Conservation (phyloP, 2,113 vertebrate genomes). For the Hippocampus guttulatus region DNA sequence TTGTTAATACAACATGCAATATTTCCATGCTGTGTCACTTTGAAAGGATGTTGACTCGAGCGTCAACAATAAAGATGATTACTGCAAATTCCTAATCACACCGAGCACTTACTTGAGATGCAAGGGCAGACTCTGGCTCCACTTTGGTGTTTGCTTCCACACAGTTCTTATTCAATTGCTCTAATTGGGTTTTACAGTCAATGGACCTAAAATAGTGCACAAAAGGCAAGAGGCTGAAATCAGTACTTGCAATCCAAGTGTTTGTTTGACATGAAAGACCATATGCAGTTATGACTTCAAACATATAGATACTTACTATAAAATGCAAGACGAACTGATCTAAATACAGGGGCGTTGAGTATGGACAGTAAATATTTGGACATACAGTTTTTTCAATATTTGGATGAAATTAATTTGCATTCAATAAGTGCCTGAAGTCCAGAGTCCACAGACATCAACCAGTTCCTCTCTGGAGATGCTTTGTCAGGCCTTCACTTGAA, state of each 20-base stretch:
- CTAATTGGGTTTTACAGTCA: slow-evolving; percentile 82
- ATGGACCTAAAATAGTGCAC: slow-evolving; percentile 75
- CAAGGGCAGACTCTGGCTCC: slow-evolving; percentile 80
- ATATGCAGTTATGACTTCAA: background rate
- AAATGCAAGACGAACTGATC: no score
- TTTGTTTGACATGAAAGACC: background rate
- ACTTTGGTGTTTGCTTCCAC: slow-evolving; percentile 78
- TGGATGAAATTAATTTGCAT: no score
- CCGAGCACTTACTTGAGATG: slow-evolving; percentile 81
- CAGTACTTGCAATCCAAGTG: background rate
- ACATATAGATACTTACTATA: background rate
- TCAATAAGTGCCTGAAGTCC: no score
- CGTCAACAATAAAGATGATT: slow-evolving; percentile 27
- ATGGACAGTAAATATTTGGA: no score
- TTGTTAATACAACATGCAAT: background rate
- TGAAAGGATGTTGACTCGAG: slow-evolving; percentile 21
- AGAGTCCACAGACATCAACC: no score
- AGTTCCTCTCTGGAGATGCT: no score
- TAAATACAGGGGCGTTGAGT: no score
- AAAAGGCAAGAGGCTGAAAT: background rate
- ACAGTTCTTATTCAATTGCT: slow-evolving; percentile 76
- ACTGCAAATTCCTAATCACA: slow-evolving; percentile 6
- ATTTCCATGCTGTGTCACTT: background rate
- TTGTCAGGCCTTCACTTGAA: no score
- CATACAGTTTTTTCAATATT: no score